These are phyloP conservation scores for Drosophila chauvacae DNA, from an alignment of 1,140 invertebrate species.

Conservation along the genomic window DNA sequence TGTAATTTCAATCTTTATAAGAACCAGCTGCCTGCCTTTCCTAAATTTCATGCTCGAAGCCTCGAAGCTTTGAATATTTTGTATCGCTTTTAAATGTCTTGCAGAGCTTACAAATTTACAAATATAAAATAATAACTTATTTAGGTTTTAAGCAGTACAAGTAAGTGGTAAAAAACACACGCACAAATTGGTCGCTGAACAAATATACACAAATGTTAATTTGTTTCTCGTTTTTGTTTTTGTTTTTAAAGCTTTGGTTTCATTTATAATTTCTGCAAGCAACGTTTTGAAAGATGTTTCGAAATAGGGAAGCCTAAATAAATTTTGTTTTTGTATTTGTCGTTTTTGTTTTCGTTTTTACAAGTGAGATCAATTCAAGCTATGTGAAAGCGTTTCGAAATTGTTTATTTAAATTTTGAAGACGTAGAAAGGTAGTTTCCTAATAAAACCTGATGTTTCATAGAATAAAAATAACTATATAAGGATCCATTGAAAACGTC, in stretches of 20 bases:
- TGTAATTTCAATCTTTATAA: constrained; percentile 39
- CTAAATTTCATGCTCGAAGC: constrained; percentile 59
- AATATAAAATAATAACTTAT: constrained; percentile 45
- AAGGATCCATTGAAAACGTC: not conserved
- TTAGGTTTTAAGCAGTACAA: constrained; percentile 40
- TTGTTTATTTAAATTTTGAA: constrained; percentile 19
- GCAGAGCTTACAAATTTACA: constrained; percentile 44
- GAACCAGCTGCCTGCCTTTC: constrained; percentile 53
- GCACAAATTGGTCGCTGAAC: constrained; percentile 60
- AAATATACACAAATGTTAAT: constrained; percentile 49
- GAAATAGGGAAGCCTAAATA: constrained; percentile 29
- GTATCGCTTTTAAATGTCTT: constrained; percentile 61
- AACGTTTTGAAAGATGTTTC: constrained; percentile 48
- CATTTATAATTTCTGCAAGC: constrained; percentile 76
- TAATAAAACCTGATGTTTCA: not conserved
- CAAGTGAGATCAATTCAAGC: constrained; percentile 77
- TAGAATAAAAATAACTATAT: not conserved
- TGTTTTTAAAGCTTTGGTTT: constrained; percentile 77
- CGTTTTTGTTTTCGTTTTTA: constrained; percentile 20
- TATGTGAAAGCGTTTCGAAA: constrained; percentile 30
- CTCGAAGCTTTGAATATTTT: constrained; percentile 63
- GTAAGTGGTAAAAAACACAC: constrained; percentile 59
- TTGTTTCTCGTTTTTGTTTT: constrained; percentile 37
- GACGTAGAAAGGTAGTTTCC: not conserved
- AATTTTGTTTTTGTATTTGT: constrained; percentile 23